A percentile compares a stretch with the other conserved stretches of the same genome.
phyloP scores from a whole-genome alignment of 2,888 invertebrate genomes.

The Melanchra persicariae region DNA sequence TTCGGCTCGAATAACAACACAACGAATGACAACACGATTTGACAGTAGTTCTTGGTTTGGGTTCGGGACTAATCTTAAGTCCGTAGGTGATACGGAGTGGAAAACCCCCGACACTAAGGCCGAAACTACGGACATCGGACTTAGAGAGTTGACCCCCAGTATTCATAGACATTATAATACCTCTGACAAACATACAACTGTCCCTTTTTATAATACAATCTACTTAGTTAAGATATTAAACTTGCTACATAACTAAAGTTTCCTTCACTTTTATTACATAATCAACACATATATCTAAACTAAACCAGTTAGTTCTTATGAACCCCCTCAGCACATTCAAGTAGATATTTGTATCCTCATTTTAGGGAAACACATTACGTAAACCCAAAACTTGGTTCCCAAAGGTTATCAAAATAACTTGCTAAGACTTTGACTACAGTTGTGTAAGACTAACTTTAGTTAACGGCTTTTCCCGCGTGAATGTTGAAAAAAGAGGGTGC shows the following conservation, averaged over 20 bases:
- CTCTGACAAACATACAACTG: background rate
- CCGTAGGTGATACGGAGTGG: too few relatives aligned
- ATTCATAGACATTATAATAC: background rate
- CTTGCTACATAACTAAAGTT: slow-evolving; percentile 2
- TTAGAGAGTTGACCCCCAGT: too few relatives aligned
- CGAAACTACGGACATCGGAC: too few relatives aligned
- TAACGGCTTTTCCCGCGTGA: background rate
- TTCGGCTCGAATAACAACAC: too few relatives aligned
- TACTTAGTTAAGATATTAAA: background rate
- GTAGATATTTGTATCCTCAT: slow-evolving; percentile 31
- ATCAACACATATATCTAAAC: slow-evolving; percentile 24
- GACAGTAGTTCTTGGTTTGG: too few relatives aligned
- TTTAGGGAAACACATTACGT: slow-evolving; percentile 24
- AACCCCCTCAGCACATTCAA: background rate
- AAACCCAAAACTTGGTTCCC: slow-evolving; percentile 52
- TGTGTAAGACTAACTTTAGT: background rate
- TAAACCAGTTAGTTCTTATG: slow-evolving; percentile 30
- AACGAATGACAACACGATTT: too few relatives aligned
- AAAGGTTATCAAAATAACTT: slow-evolving; percentile 49
- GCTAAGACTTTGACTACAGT: slow-evolving; percentile 25
- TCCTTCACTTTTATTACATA: slow-evolving; percentile 1
- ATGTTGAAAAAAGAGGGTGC: background rate
- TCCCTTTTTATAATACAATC: too few relatives aligned
- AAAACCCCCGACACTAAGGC: too few relatives aligned
- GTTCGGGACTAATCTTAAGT: too few relatives aligned